Conservation (phyloP, 23 tunicate genomes). For the Ciona savignyi region DNA sequence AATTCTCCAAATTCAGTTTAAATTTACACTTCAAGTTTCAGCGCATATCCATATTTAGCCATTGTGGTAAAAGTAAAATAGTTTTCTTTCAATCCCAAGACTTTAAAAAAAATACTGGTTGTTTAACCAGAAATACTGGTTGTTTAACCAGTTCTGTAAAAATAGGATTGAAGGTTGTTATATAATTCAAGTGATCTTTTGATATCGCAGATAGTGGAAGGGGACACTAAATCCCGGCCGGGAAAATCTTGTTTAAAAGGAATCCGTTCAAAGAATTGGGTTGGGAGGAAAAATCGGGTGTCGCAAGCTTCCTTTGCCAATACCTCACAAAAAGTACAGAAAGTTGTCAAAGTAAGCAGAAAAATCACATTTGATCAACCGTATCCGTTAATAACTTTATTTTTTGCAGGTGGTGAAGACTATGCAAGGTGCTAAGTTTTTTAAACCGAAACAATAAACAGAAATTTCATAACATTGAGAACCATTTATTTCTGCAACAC, state of each 20-base stretch:
- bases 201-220: neutral
- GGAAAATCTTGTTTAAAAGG: conserved; percentile 2
- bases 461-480: no score
- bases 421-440: neutral
- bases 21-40: neutral
- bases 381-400: neutral
- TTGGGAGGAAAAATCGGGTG: neutral
- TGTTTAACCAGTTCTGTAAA: neutral
- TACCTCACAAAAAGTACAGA: conserved; percentile 4
- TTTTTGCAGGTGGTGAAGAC: neutral
- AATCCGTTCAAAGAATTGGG: conserved; percentile 1
- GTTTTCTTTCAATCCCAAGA: no score
- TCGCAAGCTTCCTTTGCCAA: conserved; percentile 11
- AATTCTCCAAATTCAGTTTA: neutral
- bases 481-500: neutral
- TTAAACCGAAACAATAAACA: neutral
- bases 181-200: neutral
- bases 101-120: no score
- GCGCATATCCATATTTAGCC: neutral
- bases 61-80: no score
- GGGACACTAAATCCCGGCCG: neutral
- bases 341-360: conserved; percentile 5
- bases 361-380: neutral
- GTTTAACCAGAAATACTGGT: no score
- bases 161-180: neutral